These are phyloP conservation scores for Solen grandis DNA, from an alignment of 1,140 invertebrate genomes.

Conservation along the genomic window DNA sequence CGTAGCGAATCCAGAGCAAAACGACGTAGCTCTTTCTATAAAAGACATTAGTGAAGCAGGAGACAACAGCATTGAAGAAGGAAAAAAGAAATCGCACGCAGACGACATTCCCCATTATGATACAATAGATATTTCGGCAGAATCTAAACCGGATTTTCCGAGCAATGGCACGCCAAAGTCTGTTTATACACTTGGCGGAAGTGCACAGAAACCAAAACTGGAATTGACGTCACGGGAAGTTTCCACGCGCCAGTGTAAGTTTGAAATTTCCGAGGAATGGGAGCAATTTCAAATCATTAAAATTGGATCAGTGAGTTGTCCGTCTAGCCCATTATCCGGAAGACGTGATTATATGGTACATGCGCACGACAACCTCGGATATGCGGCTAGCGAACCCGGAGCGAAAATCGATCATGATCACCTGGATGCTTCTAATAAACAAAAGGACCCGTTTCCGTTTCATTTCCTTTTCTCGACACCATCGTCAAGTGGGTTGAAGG, in stretches of 20 bases:
- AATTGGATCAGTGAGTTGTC: slow-evolving; percentile 37
- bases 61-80: too few relatives aligned
- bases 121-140: too few relatives aligned
- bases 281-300: slow-evolving; percentile 41
- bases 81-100: too few relatives aligned
- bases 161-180: slow-evolving; percentile 21
- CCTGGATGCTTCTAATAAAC: slow-evolving; percentile 19
- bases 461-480: slow-evolving; percentile 38
- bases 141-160: too few relatives aligned
- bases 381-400: slow-evolving; percentile 47
- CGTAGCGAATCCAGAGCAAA: too few relatives aligned
- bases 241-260: slow-evolving; percentile 52
- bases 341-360: background rate
- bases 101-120: too few relatives aligned
- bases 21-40: too few relatives aligned
- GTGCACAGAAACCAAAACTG: slow-evolving; percentile 21
- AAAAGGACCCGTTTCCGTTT: slow-evolving; percentile 43
- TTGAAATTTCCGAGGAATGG: slow-evolving; percentile 53
- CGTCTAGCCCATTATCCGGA: slow-evolving; percentile 28
- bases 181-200: slow-evolving; percentile 40
- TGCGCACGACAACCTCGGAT: slow-evolving; percentile 35
- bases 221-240: slow-evolving; percentile 33
- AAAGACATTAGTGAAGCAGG: too few relatives aligned
- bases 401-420: slow-evolving; percentile 37
- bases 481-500: background rate